Evolutionary conservation across 1,140 invertebrate species (phyloP), one percentile per base, ranked within the genome.

Genomic region (Pomacea maculata): DNA sequence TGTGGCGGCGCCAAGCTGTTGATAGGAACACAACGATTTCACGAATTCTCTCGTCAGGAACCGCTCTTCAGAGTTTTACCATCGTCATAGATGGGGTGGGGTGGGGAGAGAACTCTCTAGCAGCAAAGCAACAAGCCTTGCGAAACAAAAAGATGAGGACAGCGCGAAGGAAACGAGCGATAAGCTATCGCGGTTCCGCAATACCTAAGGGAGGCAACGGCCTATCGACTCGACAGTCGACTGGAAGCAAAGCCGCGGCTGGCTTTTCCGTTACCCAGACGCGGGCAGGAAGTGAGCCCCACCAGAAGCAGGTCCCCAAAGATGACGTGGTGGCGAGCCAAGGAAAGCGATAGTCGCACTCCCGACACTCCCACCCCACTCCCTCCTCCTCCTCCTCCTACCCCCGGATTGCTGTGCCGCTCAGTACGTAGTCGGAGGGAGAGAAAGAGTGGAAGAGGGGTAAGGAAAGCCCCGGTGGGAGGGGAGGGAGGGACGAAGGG

Each of bases 281-380:
- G 64, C 76, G 76, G 45, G 64, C 67, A 78, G 76, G 67, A 78
- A 54, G 65, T 21, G 64, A 54, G 52, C 57, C 64, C 76, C 65
- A 70, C 64, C 34, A 61, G 64, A 78, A 68, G 64, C 11, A 61
- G 57, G 57, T 78, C 76, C 76, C 76, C 17, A 8, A 78, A 78
- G 76, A 78, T 70, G 76, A 14, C 52, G 63, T 70, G 64, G 76
- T 78, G 76, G 29, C 75, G 67, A 45, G 76, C 76, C 76, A 29
- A 67, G 70, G 76, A 78, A 78, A 78, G 76, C 76, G 65, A 78
- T 78, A 63, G 76, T 78, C 76, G 70, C 76, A 78, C 76, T 68
- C 70, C 21, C 67, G 65, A 45, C 34, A 45, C 34, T 45, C 34
- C 34, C 3, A 45, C 34, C 34, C 34, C 34, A 45, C 34, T 45